A percentile compares a stretch with the other conserved stretches of the same genome.
Evolutionary conservation across 2,113 vertebrate genomes (phyloP).

Genomic region (Eupsittula cactorum): DNA sequence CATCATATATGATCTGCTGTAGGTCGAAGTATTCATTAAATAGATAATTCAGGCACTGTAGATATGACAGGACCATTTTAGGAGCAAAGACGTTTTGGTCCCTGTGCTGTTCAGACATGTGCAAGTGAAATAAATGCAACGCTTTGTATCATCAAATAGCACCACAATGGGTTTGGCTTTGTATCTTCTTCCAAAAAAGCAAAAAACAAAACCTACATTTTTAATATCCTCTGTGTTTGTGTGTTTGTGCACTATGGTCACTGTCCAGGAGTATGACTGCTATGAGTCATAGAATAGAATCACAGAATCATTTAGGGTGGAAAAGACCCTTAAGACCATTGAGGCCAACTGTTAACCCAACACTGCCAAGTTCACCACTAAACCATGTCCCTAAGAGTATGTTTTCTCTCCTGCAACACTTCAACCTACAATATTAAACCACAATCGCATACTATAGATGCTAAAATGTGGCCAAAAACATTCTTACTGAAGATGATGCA

Average conservation of each 20-base stretch:
- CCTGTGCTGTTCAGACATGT: background rate
- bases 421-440: background rate
- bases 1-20: background rate
- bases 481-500: background rate
- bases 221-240: background rate
- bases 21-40: background rate
- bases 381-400: background rate
- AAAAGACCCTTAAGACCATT: background rate
- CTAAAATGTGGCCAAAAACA: background rate
- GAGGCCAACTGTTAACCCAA: background rate
- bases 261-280: background rate
- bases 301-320: background rate
- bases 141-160: background rate
- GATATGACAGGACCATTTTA: background rate
- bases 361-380: background rate
- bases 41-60: background rate
- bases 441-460: background rate
- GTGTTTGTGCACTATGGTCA: background rate
- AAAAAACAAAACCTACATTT: background rate
- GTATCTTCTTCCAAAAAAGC: background rate
- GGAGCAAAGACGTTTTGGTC: background rate
- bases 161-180: background rate
- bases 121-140: background rate
- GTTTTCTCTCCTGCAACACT: background rate
- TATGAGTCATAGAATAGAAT: background rate